Base-by-base conservation (phyloP, 2,113 vertebrate species). In the Nematolebias whitei region DNA sequence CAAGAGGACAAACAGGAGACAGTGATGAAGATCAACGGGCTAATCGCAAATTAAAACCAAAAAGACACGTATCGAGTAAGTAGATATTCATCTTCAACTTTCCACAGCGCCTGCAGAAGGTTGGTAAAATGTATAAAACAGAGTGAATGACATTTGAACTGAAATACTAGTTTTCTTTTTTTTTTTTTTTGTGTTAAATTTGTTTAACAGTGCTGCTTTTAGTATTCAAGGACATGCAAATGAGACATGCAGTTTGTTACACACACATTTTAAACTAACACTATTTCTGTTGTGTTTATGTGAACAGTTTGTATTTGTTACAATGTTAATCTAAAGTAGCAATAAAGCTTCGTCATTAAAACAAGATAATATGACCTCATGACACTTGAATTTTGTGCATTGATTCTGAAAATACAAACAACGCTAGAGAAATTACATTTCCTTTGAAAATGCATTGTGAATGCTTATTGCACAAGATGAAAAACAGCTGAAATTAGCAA, bases 11-110 rank as follows among this genome's bases (percentile, higher is more conserved):
- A 23, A 49, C 49, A 12, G 9, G 39, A 63, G 54, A 72, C 19
- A 55, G 24, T 14, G 41, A 68, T 51, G 52, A 52, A 29, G 56
- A 60, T 63, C 26, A 71, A 78, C 64, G 69, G 63, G n/a, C 63
- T 62, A 64, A 75, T 26, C 19, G 11, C 4, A 59, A 53, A 63
- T 41, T 43, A 18, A 51, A 26, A 18, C 45, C n/a, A n/a, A n/a
- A 47, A 39, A 69, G 47, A 58, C 57, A 18, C 5, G n/a, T 24
- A n/a, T 26, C 70, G 14, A 41, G 83, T 89, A 26, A 87, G 83
- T 84, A 24, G 11, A n/a, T 55, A 49, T 53, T 51, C 14, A 73
- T 8, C 32, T 4, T 43, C 12, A 11, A 67, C 32, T 54, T 54
- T 9, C 16, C 20, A 5, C 23, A 1, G 39, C 32, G 10, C 26